Base-by-base conservation (phyloP, 2,888 invertebrate genomes). In the Lingula anatina region DNA sequence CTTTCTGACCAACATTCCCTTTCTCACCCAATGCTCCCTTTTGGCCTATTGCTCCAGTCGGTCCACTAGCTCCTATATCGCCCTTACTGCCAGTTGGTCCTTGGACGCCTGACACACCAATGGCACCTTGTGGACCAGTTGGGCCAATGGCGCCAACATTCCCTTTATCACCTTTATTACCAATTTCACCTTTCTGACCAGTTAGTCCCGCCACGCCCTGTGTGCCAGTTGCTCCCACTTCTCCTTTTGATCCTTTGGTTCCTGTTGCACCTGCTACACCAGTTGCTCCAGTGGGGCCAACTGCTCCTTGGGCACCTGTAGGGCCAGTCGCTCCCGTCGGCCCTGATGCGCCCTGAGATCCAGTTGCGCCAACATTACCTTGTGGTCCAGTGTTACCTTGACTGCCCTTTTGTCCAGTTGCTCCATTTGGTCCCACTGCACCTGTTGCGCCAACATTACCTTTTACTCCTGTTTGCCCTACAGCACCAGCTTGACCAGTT, bases 1-100 rank as follows among this genome's bases (percentile, higher is more conserved):
- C 55, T 21, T 35, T 49, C 4, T 45, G 35, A 9, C 55, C 55
- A 25, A 45, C 47, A 25, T 28, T 18, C 4, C 56, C 59, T 12
- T 43, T 41, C 2, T 38, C 45, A 35, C 56, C 56, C 18, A 25
- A n/a, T n/a, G n/a, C n/a, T n/a, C n/a, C n/a, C n/a, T n/a, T n/a
- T n/a, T n/a, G n/a, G n/a, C n/a, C n/a, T n/a, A n/a, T n/a, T n/a
- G n/a, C n/a, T n/a, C n/a, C n/a, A n/a, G n/a, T n/a, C n/a, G n/a
- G n/a, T n/a, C n/a, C n/a, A n/a, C n/a, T n/a, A n/a, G n/a, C n/a
- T n/a, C n/a, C n/a, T n/a, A n/a, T n/a, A n/a, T n/a, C n/a, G n/a
- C n/a, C n/a, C n/a, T n/a, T n/a, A n/a, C n/a, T n/a, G n/a, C n/a
- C n/a, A n/a, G n/a, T 37, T 31, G 25, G 15, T 21, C 57, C 57